Percentiles rank a stretch among this genome's conserved stretches.
phyloP scores from a whole-genome alignment of 2,113 vertebrate species.

The Seriola rivoliana region DNA sequence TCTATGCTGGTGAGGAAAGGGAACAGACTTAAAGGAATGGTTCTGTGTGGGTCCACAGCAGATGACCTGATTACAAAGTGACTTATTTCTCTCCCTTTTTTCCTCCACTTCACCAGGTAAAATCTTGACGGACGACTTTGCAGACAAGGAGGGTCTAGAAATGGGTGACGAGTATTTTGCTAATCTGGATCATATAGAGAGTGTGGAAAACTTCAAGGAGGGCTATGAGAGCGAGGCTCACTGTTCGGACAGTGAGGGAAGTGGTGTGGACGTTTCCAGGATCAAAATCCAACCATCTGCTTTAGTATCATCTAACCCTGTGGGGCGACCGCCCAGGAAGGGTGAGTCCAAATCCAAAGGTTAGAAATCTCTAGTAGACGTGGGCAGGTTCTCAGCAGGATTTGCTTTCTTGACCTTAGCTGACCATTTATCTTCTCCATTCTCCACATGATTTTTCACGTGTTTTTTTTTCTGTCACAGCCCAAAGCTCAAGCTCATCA shows the following conservation, averaged over 20 bases:
- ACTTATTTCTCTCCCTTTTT: background rate
- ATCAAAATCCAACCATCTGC: slow-evolving; percentile 79
- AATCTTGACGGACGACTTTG: slow-evolving; percentile 97
- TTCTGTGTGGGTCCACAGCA: background rate
- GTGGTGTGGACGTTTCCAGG: slow-evolving; percentile 92
- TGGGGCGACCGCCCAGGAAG: slow-evolving; percentile 70
- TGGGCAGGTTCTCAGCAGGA: background rate
- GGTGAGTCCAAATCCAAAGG: slow-evolving; percentile 61
- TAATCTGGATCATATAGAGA: slow-evolving; percentile 98
- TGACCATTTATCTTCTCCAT: background rate
- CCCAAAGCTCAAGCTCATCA: slow-evolving; percentile 72
- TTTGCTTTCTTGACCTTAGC: background rate
- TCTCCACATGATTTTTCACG: background rate
- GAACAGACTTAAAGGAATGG: background rate
- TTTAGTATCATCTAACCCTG: slow-evolving; percentile 60
- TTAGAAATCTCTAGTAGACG: background rate
- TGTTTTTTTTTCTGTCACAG: slow-evolving; percentile 43
- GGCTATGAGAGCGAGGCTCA: slow-evolving; percentile 97
- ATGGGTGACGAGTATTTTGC: slow-evolving; percentile 99
- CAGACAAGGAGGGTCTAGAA: slow-evolving; percentile 96
- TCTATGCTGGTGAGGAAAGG: slow-evolving; percentile 91
- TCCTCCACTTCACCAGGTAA: slow-evolving; percentile 85
- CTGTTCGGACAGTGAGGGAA: slow-evolving; percentile 94
- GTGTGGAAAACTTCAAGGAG: slow-evolving; percentile 98
- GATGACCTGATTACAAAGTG: background rate